phyloP scores from a whole-genome alignment of 2,113 vertebrate species.

The Micronisus gabar region DNA sequence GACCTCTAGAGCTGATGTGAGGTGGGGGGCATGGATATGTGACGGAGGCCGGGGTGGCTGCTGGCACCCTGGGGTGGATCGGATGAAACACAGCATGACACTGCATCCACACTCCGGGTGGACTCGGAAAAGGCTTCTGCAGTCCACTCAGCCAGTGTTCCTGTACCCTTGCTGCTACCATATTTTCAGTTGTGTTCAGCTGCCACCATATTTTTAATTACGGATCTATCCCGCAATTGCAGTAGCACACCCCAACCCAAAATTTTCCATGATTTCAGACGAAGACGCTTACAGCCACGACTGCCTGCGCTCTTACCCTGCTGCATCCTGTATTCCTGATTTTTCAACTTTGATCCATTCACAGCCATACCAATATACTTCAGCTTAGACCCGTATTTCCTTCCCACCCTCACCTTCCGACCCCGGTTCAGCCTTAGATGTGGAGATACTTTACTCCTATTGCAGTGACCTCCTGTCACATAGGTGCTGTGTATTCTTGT shows the following conservation, averaged over 20 bases:
- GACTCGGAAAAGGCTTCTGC: neutral
- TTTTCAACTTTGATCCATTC: neutral
- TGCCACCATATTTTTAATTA: neutral
- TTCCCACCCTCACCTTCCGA: neutral
- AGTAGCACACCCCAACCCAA: neutral
- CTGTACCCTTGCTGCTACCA: neutral
- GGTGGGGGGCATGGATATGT: neutral
- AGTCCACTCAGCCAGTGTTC: neutral
- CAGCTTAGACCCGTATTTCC: neutral
- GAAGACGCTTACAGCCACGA: fast-evolving
- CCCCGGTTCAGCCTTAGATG: neutral
- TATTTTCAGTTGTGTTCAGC: neutral
- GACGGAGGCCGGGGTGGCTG: neutral
- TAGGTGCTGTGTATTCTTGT: neutral
- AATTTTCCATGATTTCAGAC: neutral
- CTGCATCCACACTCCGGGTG: neutral
- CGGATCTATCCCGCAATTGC: fast-evolving
- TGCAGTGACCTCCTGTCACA: neutral
- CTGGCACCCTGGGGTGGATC: neutral
- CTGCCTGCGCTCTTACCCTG: neutral
- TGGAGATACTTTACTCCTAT: neutral
- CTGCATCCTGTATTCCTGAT: neutral
- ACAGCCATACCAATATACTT: neutral
- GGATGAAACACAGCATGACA: neutral
- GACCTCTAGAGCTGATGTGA: neutral